Evolutionary conservation across 2,797 vertebrate genomes (phyloP), one percentile per base, ranked within the genome.

Genomic region (Jordanella pulchra): DNA sequence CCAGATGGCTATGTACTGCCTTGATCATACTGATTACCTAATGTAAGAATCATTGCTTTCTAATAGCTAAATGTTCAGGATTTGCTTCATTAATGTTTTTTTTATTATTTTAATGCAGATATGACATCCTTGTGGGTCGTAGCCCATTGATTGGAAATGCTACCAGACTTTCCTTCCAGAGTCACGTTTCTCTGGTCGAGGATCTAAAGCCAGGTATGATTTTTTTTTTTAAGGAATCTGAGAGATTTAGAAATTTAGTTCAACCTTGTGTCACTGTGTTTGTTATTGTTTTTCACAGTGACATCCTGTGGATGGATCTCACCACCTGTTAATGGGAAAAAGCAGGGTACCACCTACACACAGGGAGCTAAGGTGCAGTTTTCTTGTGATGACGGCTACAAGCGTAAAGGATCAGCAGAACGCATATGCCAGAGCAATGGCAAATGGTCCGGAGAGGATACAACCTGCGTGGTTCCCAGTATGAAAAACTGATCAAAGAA

Each of bases 91-190:
- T 6, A 61, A 2, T 70, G 4, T 13, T 48, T 54, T 9, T 3
- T 13, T 48, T 54, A 7, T 3, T 32, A 71, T 44, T 72, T n/a
- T 82, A 63, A 64, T 89, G 79, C 28, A 95, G 93, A 81, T 95
- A 91, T 27, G 97, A 99, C 2, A 86, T 95, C 48, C 86, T 95
- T 21, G 95, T 95, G n/a, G 95, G 95, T 0, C 92, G 95, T 47
- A 95, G 70, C 79, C 87, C 93, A 32, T 63, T 32, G 0, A 60
- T 95, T 80, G 97, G 96, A 80, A 96, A 74, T 12, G 90, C 88
- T 55, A 96, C 97, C 0, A 93, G 72, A 79, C 3, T 60, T 0
- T 93, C 95, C 35, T 94, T 94, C 77, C 85, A 85, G 76, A 89
- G 78, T 72, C 94, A 98, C 84, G 54, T 74, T 11, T 63, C 67